Conservation (phyloP, 1,140 invertebrate species). For the Metaphire vulgaris region DNA sequence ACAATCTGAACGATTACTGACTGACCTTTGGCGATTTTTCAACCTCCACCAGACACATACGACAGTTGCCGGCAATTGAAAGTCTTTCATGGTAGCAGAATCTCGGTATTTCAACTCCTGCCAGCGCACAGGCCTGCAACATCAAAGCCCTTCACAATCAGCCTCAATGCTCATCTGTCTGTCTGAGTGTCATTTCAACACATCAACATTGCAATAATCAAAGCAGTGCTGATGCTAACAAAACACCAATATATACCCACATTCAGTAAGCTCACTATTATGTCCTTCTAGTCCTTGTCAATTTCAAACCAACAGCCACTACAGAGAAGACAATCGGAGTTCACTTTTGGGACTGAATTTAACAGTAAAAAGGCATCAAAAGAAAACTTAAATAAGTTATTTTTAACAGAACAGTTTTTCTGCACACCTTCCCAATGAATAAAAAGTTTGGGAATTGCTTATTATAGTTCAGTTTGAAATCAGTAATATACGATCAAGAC, state of each 20-base stretch:
- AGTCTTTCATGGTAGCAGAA: slow-evolving; percentile 99
- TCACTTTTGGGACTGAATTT: too few relatives aligned
- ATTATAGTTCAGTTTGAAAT: too few relatives aligned
- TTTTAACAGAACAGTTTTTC: too few relatives aligned
- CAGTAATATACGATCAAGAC: too few relatives aligned
- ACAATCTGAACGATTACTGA: too few relatives aligned
- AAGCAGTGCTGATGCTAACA: background rate
- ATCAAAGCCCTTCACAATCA: too few relatives aligned
- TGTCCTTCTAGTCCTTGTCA: background rate
- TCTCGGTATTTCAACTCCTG: slow-evolving; percentile 94
- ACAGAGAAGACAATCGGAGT: too few relatives aligned
- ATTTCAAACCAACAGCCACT: background rate
- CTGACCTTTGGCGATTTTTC: slow-evolving; percentile 80
- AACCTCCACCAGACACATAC: slow-evolving; percentile 99
- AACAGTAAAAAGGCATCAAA: too few relatives aligned
- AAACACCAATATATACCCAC: background rate
- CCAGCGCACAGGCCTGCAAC: slow-evolving; percentile 80
- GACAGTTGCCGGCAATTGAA: slow-evolving; percentile 89
- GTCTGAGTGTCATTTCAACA: background rate
- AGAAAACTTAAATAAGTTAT: too few relatives aligned
- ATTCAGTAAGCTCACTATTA: background rate
- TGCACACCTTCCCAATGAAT: too few relatives aligned
- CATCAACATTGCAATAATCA: background rate
- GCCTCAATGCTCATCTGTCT: background rate
- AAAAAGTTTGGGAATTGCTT: too few relatives aligned